Evolutionary conservation across 2,888 invertebrate genomes (phyloP).

Genomic region (Erynnis tages): DNA sequence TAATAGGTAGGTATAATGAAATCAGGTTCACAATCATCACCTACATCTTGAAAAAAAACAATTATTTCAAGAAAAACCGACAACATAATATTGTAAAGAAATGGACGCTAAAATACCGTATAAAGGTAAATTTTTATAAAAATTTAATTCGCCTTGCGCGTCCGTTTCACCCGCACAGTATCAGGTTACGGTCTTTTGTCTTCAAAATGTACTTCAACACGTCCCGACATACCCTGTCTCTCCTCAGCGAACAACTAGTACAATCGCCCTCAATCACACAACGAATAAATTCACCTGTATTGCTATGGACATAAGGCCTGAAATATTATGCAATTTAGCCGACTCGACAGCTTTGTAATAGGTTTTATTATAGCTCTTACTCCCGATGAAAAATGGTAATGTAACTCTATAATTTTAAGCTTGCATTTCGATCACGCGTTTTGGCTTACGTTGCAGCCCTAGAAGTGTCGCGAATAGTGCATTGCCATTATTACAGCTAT

Average conservation of each 20-base stretch:
- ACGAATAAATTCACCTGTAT: conserved; percentile 31
- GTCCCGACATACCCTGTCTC: conserved; percentile 43
- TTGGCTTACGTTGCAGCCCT: conserved; percentile 1
- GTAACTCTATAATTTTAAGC: neutral
- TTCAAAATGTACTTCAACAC: conserved; percentile 55
- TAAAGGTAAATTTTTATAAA: conserved; percentile 2
- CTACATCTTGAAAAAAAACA: too few relatives aligned
- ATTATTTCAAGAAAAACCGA: too few relatives aligned
- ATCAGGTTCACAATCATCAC: too few relatives aligned
- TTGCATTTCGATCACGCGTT: neutral
- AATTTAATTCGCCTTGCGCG: conserved; percentile 9
- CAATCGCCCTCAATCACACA: conserved; percentile 32
- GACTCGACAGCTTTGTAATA: neutral
- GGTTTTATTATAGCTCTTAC: neutral
- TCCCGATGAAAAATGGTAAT: neutral
- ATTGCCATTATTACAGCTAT: conserved; percentile 72
- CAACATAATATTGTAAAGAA: too few relatives aligned
- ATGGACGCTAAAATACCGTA: too few relatives aligned
- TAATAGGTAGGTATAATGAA: too few relatives aligned
- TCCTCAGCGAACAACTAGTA: conserved; percentile 43
- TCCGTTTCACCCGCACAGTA: conserved; percentile 46
- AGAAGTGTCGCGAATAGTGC: conserved; percentile 46
- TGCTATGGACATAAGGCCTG: conserved; percentile 22
- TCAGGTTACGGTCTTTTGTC: conserved; percentile 70
- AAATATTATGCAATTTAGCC: neutral